A percentile compares a stretch with the other conserved stretches of the same genome.
phyloP scores from a whole-genome alignment of 2,113 vertebrate species.

The Cinclus mexicanus region DNA sequence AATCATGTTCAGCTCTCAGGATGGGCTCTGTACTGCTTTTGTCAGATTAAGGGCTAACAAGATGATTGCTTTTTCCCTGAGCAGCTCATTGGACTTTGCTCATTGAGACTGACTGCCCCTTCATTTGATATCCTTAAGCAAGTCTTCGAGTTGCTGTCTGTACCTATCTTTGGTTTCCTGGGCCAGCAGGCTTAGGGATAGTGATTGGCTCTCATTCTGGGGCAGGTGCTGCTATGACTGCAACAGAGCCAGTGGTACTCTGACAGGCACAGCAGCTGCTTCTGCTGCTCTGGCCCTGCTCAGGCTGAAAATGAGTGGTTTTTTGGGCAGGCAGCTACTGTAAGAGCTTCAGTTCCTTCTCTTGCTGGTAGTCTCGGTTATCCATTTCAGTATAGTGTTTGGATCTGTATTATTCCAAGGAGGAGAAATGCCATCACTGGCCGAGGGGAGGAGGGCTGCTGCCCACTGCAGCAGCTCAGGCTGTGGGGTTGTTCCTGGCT shows the following conservation, averaged over 20 bases:
- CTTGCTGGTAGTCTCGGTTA: neutral
- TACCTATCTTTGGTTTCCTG: neutral
- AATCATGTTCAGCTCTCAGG: slow-evolving; percentile 9
- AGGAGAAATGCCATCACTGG: neutral
- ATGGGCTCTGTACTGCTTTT: neutral
- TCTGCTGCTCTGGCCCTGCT: neutral
- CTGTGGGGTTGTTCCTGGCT: neutral
- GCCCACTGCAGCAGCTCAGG: neutral
- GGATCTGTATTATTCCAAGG: neutral
- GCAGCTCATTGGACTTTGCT: neutral
- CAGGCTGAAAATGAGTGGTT: neutral
- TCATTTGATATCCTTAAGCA: neutral
- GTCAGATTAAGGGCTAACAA: slow-evolving; percentile 51
- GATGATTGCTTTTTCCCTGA: slow-evolving; percentile 8
- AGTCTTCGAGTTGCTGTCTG: neutral
- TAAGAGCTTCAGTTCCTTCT: neutral
- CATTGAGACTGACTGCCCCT: neutral
- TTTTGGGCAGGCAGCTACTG: neutral
- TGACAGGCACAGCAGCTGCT: rapidly evolving
- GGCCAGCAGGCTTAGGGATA: rapidly evolving
- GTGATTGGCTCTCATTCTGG: rapidly evolving
- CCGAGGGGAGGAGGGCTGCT: neutral
- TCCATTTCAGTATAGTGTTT: neutral
- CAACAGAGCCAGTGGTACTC: neutral
- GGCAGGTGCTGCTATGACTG: neutral